A percentile compares a stretch with the other conserved stretches of the same genome.
phyloP scores from a whole-genome alignment of 2,888 invertebrate genomes.

The Eueremaeus valkanovi region DNA sequence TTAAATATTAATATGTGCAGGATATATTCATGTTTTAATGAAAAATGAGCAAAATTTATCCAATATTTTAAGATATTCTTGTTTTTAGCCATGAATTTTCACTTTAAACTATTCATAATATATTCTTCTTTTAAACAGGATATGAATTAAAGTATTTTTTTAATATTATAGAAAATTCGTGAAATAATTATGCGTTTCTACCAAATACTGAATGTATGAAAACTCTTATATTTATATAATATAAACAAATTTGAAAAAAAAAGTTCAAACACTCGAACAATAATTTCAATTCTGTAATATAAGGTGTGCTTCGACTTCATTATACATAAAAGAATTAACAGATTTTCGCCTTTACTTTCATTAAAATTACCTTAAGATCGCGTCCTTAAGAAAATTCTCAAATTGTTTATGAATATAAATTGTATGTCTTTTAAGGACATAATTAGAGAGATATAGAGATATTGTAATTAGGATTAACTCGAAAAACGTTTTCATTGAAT shows the following conservation, averaged over 20 bases:
- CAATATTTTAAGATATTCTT: too few relatives aligned
- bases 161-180: background rate
- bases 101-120: background rate
- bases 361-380: background rate
- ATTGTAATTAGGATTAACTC: background rate
- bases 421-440: background rate
- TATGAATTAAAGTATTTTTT: background rate
- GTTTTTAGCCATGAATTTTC: too few relatives aligned
- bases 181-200: constrained; percentile 5
- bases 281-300: background rate
- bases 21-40: too few relatives aligned
- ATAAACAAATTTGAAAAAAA: too few relatives aligned
- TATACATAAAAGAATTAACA: too few relatives aligned
- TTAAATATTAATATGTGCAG: too few relatives aligned
- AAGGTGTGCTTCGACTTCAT: background rate
- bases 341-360: background rate
- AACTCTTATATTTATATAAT: too few relatives aligned
- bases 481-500: background rate
- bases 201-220: background rate
- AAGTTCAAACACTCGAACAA: too few relatives aligned
- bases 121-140: background rate
- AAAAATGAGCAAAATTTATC: too few relatives aligned
- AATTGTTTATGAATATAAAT: too few relatives aligned
- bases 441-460: background rate
- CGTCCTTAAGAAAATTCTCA: background rate